phyloP scores from a whole-genome alignment of 2,888 invertebrate genomes.

The Euzophera pinguis region DNA sequence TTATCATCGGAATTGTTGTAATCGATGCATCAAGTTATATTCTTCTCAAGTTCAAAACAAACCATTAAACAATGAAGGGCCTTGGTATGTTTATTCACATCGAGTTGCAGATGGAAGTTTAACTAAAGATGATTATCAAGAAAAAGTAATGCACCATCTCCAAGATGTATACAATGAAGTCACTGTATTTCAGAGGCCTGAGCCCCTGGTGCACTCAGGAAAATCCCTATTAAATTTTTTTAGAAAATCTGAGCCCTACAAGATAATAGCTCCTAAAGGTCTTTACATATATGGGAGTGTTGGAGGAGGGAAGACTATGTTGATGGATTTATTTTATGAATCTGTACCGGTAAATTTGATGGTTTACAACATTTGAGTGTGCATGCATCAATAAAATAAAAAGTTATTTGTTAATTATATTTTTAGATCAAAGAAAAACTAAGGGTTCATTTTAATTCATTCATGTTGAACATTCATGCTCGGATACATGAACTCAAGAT shows the following conservation, averaged over 20 bases:
- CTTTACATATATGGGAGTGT: slow-evolving; percentile 94
- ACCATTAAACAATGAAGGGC: slow-evolving; percentile 47
- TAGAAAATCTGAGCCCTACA: slow-evolving; percentile 53
- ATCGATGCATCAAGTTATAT: slow-evolving; percentile 51
- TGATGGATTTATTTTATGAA: slow-evolving; percentile 98
- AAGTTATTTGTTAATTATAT: neutral
- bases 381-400: neutral
- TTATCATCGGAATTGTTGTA: slow-evolving; percentile 48
- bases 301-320: slow-evolving; percentile 98
- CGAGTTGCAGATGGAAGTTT: slow-evolving; percentile 81
- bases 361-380: neutral
- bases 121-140: slow-evolving; percentile 85
- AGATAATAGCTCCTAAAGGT: slow-evolving; percentile 84
- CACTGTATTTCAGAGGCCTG: slow-evolving; percentile 73
- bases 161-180: slow-evolving; percentile 85
- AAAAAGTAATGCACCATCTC: slow-evolving; percentile 83
- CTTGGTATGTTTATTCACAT: slow-evolving; percentile 75
- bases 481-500: slow-evolving; percentile 92
- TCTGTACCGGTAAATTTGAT: slow-evolving; percentile 62
- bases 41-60: slow-evolving; percentile 49
- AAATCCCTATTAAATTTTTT: slow-evolving; percentile 58
- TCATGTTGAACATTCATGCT: slow-evolving; percentile 97
- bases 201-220: slow-evolving; percentile 30
- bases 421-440: slow-evolving; percentile 84
- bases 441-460: slow-evolving; percentile 97